Conservation (phyloP, 1,140 invertebrate species). For the Formica exsecta region DNA sequence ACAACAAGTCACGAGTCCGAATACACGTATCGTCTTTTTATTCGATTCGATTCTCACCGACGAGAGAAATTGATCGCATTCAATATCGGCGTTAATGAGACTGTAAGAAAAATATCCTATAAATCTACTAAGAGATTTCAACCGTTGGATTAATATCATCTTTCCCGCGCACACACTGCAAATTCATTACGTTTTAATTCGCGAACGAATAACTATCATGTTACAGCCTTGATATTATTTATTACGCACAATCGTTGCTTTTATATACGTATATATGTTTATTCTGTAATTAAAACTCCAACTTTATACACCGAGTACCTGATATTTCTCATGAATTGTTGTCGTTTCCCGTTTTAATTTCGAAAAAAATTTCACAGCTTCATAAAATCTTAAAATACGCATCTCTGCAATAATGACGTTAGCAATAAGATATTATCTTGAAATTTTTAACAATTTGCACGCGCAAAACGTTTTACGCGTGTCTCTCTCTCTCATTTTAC, state of each 20-base stretch:
- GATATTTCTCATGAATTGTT: constrained; percentile 29
- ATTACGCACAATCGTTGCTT: constrained; percentile 46
- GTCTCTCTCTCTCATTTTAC: constrained; percentile 26
- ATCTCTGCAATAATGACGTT: constrained; percentile 3
- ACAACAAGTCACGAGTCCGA: background rate
- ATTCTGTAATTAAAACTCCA: constrained; percentile 14
- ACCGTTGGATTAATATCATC: background rate
- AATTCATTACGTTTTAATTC: background rate
- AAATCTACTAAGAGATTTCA: background rate
- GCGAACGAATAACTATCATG: background rate
- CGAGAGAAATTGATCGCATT: background rate
- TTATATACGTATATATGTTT: constrained; percentile 5
- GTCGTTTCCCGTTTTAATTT: background rate
- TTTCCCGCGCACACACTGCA: background rate
- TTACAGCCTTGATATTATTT: constrained; percentile 29
- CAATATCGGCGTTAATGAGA: background rate
- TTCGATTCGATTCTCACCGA: background rate
- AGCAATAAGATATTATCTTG: constrained; percentile 16
- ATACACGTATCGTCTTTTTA: background rate
- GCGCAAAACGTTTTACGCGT: background rate
- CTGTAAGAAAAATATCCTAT: background rate
- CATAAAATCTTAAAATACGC: constrained; percentile 5
- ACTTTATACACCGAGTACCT: constrained; percentile 17
- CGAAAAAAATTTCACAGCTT: background rate
- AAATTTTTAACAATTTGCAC: background rate